Conservation (phyloP, 2,888 invertebrate species). For the Myathropa florea region DNA sequence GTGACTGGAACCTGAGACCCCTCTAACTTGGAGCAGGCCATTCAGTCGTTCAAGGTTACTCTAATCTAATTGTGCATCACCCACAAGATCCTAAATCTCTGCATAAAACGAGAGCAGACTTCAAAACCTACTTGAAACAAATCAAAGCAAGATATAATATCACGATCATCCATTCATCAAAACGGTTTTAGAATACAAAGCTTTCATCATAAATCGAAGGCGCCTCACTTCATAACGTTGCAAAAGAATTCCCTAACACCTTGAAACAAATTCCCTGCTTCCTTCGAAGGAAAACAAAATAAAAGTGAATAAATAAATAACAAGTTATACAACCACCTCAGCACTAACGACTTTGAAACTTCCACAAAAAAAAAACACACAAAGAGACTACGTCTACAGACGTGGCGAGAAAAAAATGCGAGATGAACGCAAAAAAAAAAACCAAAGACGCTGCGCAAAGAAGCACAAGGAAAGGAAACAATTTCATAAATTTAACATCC, state of each 20-base stretch:
- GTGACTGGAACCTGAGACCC: too few relatives aligned
- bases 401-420: not conserved
- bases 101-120: not conserved
- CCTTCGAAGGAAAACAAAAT: not conserved
- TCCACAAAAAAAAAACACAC: not conserved
- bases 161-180: not conserved
- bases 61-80: too few relatives aligned
- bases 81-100: too few relatives aligned
- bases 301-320: not conserved
- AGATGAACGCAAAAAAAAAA: not conserved
- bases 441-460: not conserved
- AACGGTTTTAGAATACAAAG: not conserved
- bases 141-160: not conserved
- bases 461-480: conserved; percentile 16
- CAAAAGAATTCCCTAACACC: not conserved
- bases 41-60: too few relatives aligned
- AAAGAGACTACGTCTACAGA: not conserved
- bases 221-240: not conserved
- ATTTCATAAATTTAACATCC: conserved; percentile 42
- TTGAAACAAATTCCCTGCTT: not conserved
- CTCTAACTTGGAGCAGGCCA: too few relatives aligned
- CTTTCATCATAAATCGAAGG: not conserved
- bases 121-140: too few relatives aligned
- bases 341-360: not conserved
- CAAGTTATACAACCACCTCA: not conserved